Evolutionary conservation across 2,797 vertebrate genomes (phyloP).

Genomic region (Limnodromus scolopaceus): DNA sequence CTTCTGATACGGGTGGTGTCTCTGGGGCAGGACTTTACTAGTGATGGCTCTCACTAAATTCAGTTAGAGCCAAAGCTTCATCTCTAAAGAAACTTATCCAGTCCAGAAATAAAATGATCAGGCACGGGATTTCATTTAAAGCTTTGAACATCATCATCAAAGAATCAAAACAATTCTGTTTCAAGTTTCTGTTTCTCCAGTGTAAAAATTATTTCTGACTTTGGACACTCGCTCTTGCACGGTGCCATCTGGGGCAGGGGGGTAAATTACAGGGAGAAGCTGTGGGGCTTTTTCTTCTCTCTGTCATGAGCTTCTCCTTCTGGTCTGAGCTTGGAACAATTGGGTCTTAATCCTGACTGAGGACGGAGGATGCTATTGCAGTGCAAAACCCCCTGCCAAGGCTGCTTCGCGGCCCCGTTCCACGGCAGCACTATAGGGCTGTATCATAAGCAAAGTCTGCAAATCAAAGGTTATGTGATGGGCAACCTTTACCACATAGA

Average conservation of each 20-base stretch:
- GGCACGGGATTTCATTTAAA: conserved; percentile 23
- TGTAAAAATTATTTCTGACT: not conserved
- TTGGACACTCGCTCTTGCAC: not conserved
- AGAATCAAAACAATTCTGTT: conserved; percentile 24
- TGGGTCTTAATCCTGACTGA: conserved; percentile 17
- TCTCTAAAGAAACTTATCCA: conserved; percentile 15
- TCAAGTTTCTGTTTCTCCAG: not conserved
- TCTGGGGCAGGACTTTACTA: conserved; percentile 31
- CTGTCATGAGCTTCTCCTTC: not conserved
- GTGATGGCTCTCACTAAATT: conserved; percentile 2
- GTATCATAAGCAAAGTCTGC: not conserved
- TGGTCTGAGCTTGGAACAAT: conserved; percentile 11
- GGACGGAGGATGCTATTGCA: not conserved
- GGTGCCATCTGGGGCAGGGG: accelerated
- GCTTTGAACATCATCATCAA: not conserved
- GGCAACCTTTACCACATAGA: not conserved
- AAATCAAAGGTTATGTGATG: conserved; percentile 1
- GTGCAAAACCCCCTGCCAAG: not conserved
- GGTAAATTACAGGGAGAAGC: not conserved
- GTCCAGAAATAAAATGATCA: conserved; percentile 35
- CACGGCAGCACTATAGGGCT: not conserved
- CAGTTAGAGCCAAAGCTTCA: conserved; percentile 14
- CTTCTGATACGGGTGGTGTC: not conserved
- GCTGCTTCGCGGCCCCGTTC: not conserved
- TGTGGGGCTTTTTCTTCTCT: not conserved